Evolutionary conservation across 2,113 vertebrate species (phyloP).

Genomic region (Amblyornis subalaris): DNA sequence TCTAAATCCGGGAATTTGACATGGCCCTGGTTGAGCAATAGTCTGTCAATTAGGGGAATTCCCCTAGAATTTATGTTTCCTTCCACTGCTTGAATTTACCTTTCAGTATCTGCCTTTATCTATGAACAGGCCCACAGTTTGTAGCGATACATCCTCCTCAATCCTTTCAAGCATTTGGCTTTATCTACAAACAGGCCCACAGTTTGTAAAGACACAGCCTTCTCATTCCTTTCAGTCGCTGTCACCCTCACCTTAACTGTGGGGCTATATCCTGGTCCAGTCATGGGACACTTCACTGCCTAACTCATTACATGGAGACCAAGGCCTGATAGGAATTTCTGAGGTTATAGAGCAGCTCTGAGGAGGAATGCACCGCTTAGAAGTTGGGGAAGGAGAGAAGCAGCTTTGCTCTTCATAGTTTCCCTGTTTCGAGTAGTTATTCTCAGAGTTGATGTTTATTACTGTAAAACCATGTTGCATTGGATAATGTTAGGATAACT

Average conservation of each 20-base stretch:
- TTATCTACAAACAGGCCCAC: too few relatives aligned
- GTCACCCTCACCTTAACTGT: rapidly evolving
- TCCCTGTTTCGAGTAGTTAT: neutral
- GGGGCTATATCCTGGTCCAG: neutral
- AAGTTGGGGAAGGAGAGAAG: neutral
- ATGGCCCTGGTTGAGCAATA: too few relatives aligned
- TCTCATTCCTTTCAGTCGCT: neutral
- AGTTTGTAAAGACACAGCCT: too few relatives aligned
- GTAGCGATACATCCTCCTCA: too few relatives aligned
- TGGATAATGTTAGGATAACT: neutral
- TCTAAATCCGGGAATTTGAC: too few relatives aligned
- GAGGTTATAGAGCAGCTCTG: neutral
- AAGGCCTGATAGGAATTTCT: neutral
- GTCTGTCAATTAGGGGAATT: too few relatives aligned
- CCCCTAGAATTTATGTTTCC: too few relatives aligned
- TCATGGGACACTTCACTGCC: neutral
- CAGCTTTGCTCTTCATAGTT: neutral
- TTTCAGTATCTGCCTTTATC: too few relatives aligned
- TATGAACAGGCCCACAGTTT: too few relatives aligned
- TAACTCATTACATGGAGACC: neutral
- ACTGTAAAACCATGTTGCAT: neutral
- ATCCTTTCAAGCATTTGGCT: too few relatives aligned
- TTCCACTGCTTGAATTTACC: too few relatives aligned
- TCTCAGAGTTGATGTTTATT: neutral
- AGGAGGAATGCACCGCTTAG: neutral